A percentile compares a stretch with the other conserved stretches of the same genome.
These are phyloP conservation scores for Silvanus unidentatus DNA, from an alignment of 2,888 invertebrate species.

Conservation along the genomic window DNA sequence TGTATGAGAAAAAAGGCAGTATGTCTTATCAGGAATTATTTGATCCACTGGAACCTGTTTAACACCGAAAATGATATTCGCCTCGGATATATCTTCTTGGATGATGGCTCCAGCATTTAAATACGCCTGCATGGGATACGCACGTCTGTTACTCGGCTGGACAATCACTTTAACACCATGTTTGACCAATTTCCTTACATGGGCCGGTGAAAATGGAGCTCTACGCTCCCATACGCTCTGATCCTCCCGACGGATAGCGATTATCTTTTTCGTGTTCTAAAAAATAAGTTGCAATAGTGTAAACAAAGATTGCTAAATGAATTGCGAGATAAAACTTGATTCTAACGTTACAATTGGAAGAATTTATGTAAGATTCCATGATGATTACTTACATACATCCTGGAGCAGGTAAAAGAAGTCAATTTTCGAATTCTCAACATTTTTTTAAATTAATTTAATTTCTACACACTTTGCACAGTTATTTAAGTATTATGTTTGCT, in stretches of 20 bases:
- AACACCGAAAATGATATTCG: slow-evolving; percentile 94
- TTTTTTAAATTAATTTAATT: slow-evolving; percentile 1
- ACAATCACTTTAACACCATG: slow-evolving; percentile 92
- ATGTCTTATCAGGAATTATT: slow-evolving; percentile 92
- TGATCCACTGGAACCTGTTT: slow-evolving; percentile 87
- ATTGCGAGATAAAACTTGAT: too few species aligned
- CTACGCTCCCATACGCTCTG: slow-evolving; percentile 94
- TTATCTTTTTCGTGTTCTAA: slow-evolving; percentile 51
- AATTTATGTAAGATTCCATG: too few species aligned
- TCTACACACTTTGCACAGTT: neutral
- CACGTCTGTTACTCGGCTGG: slow-evolving; percentile 95
- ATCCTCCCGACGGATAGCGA: slow-evolving; percentile 86
- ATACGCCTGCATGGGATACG: slow-evolving; percentile 96
- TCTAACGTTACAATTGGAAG: too few species aligned
- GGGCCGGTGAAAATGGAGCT: slow-evolving; percentile 88
- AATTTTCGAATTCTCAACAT: too few species aligned
- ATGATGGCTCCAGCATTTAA: slow-evolving; percentile 87
- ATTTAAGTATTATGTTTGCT: too few species aligned
- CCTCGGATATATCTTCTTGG: slow-evolving; percentile 94
- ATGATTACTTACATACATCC: slow-evolving; percentile 20
- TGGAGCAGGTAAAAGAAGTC: neutral
- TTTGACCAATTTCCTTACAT: slow-evolving; percentile 82
- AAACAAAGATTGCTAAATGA: too few species aligned
- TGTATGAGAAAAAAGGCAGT: slow-evolving; percentile 98
- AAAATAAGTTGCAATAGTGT: too few species aligned